phyloP scores from a whole-genome alignment of 1,140 invertebrate genomes.

The Platorchestia sp. region DNA sequence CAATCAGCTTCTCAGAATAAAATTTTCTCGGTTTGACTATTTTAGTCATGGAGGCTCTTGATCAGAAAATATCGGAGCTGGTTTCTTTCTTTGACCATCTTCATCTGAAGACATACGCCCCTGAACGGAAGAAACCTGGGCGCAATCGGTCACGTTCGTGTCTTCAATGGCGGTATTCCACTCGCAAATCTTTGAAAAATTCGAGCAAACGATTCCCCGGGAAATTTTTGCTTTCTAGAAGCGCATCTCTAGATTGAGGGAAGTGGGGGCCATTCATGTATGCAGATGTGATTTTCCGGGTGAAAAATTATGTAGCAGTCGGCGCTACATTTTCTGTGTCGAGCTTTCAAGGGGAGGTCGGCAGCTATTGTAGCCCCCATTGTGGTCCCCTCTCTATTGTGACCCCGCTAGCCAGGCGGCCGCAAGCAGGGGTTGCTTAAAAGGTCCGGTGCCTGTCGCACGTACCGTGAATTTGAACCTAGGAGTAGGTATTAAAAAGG shows the following conservation, averaged over 20 bases:
- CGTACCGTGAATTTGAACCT: no score
- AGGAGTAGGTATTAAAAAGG: no score
- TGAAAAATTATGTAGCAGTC: constrained; percentile 9
- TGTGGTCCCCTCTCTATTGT: no score
- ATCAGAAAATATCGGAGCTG: background rate
- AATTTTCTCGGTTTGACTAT: background rate
- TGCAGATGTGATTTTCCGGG: constrained; percentile 51
- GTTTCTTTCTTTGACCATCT: background rate
- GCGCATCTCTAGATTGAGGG: constrained; percentile 36
- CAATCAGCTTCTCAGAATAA: background rate
- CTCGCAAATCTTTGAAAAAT: constrained; percentile 27
- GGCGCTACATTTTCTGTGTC: background rate
- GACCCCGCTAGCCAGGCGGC: no score
- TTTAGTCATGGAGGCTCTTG: background rate
- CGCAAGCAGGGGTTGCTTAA: no score
- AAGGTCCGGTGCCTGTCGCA: background rate
- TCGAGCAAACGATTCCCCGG: background rate
- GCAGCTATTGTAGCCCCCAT: no score
- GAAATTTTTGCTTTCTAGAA: background rate
- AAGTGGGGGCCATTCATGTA: constrained; percentile 47
- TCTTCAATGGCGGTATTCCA: constrained; percentile 40
- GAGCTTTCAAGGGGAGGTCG: background rate
- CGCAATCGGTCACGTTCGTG: constrained; percentile 43
- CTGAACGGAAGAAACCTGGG: background rate
- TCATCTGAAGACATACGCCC: background rate